Conservation (phyloP, 2,113 vertebrate genomes). For the Megaleporinus macrocephalus region DNA sequence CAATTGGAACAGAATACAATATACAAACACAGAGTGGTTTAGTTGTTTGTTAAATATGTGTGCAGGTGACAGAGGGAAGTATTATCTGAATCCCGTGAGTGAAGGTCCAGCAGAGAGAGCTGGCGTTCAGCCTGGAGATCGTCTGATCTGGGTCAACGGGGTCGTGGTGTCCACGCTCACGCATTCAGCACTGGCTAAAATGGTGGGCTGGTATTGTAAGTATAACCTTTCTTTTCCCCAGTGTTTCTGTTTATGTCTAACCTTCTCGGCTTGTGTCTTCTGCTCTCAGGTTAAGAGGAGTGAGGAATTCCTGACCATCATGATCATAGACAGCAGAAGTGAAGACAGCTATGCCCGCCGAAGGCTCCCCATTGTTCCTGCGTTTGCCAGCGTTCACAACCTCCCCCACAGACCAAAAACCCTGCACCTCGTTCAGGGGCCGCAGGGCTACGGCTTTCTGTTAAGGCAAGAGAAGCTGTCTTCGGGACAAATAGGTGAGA, state of each 20-base stretch:
- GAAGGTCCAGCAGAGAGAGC: slow-evolving; percentile 84
- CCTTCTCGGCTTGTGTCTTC: slow-evolving; percentile 1
- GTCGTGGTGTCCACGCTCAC: slow-evolving; percentile 75
- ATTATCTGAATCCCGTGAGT: slow-evolving; percentile 75
- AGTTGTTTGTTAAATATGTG: slow-evolving; percentile 19
- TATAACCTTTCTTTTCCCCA: neutral
- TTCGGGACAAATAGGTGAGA: slow-evolving; percentile 73
- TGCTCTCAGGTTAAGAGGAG: slow-evolving; percentile 81
- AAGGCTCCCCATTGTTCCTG: slow-evolving; percentile 79
- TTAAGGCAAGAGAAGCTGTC: slow-evolving; percentile 84
- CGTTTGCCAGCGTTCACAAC: slow-evolving; percentile 77
- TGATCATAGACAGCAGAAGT: slow-evolving; percentile 84
- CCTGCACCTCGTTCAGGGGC: slow-evolving; percentile 81
- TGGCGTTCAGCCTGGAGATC: slow-evolving; percentile 81
- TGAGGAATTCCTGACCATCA: slow-evolving; percentile 77
- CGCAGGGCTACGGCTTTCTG: slow-evolving; percentile 88
- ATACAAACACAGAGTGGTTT: too few species aligned
- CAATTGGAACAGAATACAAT: too few species aligned
- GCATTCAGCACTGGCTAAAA: slow-evolving; percentile 71
- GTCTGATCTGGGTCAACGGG: slow-evolving; percentile 89
- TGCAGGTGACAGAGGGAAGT: slow-evolving; percentile 80
- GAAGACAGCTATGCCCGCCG: slow-evolving; percentile 78
- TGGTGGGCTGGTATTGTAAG: slow-evolving; percentile 68
- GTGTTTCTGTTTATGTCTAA: neutral
- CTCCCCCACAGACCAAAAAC: slow-evolving; percentile 82